Evolutionary conservation across 2,113 vertebrate species (phyloP), one percentile per base, ranked within the genome.

Genomic region (Labrus mixtus): DNA sequence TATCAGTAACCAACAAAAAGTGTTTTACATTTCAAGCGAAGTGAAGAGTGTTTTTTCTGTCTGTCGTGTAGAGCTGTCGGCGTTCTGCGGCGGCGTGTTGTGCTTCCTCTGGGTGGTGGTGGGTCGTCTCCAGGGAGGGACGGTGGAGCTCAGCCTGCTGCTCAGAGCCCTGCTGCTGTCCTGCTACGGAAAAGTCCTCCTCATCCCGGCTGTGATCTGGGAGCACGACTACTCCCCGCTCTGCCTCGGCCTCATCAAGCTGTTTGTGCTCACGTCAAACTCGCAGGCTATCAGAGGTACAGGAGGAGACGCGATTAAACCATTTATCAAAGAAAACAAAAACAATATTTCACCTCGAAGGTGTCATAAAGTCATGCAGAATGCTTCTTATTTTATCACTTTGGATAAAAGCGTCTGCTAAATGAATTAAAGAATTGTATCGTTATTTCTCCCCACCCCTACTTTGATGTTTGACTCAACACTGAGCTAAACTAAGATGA

Each of bases 191-290:
- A 98, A 99, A 68, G 96, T 98, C 36, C 89, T 99, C 41, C 90
- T 99, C 71, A 96, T 99, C 82, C 98, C 97, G 0, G 95, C 96
- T 0, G 96, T 99, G 76, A 99, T 99, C 89, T 99, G 98, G 98
- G 97, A 99, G 61, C 97, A 99, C 0, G 97, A 99, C 85, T 96
- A 98, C 89, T 96, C 97, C 0, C 95, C 95, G 25, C 92, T 99
- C 63, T 98, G 98, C 78, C 95, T 99, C 72, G 89, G 79, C 0
- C 96, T 99, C 91, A 97, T 99, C 83, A 96, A 96, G 73, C 88
- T 97, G 15, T 99, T 99, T 62, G 97, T 99, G 57, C 95, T 99
- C 45, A 96, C 96, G 3, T 99, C 98, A 13, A 97, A 99, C 85
- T 95, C 95, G 0, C 98, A 99, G 91, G 98, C 98, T 0, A 91